Evolutionary conservation across 2,797 vertebrate species (phyloP), one percentile per base, ranked within the genome.

Genomic region (Erithacus rubecula): DNA sequence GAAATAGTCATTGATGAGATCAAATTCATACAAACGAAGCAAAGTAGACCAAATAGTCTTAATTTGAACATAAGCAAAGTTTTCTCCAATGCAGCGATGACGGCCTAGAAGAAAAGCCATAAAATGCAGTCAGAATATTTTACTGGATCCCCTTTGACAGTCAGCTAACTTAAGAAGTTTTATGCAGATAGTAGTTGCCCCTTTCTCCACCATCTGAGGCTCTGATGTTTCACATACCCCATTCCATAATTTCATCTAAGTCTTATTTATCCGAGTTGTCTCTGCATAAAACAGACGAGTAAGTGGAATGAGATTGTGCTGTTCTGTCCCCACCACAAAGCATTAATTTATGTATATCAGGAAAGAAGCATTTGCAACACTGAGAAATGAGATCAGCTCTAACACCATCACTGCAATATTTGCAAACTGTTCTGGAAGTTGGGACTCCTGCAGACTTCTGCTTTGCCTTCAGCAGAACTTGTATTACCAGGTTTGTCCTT

Each of bases 21-120:
- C 98, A 89, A 99, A 99, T 87, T 99, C 98, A 47, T 98, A 99
- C 94, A 99, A 89, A 58, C 99, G 99, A 94, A 99, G 98, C 97
- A 99, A 90, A 59, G 98, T 99, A 63, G 99, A 99, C 99, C 99
- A 99, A 97, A 99, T 99, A 27, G 99, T 99, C 98, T 99, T 99
- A 93, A 99, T 99, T 95, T 99, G 99, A 92, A 99, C 98, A 15
- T 99, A 99, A 47, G 99, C 99, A 10, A 99, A 99, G 97, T 99
- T 99, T 96, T 99, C 99, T 76, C 99, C 99, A 34, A 99, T 99
- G 95, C 99, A 99, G 71, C 99, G 99, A 90, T 99, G 99, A 37
- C 99, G 99, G 21, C 99, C 99, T 99, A 87, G 56, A 77, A 87
- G 60, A 63, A 83, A 93, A 91, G 43, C 32, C 85, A 65, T 4